Conservation (phyloP, 2,797 vertebrate genomes). For the Phalloptychus januarius region DNA sequence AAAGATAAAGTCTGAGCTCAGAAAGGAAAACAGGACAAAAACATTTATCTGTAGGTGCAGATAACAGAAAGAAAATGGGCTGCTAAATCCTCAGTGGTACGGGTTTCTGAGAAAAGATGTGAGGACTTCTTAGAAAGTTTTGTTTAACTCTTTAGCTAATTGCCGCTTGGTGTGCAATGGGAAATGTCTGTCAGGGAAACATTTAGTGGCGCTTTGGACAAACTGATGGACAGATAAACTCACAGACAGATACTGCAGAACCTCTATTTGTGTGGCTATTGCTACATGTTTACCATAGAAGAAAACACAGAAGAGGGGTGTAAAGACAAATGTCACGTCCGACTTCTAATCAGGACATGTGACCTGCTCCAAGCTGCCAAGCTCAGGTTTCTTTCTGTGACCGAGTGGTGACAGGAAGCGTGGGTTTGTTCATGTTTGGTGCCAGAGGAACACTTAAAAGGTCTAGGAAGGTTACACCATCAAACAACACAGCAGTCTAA, state of each 20-base stretch:
- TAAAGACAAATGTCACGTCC: neutral
- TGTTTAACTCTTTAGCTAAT: constrained; percentile 42
- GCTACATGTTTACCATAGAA: constrained; percentile 4
- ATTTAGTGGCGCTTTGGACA: constrained; percentile 52
- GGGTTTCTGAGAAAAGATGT: neutral
- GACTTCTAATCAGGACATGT: constrained; percentile 26
- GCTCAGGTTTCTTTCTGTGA: constrained; percentile 34
- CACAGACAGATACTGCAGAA: constrained; percentile 34
- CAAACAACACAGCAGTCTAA: constrained; percentile 47
- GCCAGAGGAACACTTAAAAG: constrained; percentile 53
- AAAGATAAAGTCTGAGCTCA: constrained; percentile 2
- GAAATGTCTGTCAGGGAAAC: constrained; percentile 61
- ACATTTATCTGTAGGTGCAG: neutral
- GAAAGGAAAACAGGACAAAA: neutral
- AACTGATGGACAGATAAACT: constrained; percentile 28
- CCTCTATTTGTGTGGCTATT: neutral
- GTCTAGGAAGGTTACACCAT: constrained; percentile 55
- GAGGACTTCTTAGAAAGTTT: constrained; percentile 22
- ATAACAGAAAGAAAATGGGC: neutral
- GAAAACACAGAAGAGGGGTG: constrained; percentile 5
- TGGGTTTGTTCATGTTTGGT: constrained; percentile 62
- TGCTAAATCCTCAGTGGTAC: neutral
- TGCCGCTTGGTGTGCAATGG: constrained; percentile 40
- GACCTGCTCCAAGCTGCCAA: constrained; percentile 12
- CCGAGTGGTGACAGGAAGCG: constrained; percentile 57